Percentiles rank a stretch among this genome's conserved stretches.
Conservation (phyloP, 35 echinoderm and acorn worm species). For the Heliocidaris tuberculata region DNA sequence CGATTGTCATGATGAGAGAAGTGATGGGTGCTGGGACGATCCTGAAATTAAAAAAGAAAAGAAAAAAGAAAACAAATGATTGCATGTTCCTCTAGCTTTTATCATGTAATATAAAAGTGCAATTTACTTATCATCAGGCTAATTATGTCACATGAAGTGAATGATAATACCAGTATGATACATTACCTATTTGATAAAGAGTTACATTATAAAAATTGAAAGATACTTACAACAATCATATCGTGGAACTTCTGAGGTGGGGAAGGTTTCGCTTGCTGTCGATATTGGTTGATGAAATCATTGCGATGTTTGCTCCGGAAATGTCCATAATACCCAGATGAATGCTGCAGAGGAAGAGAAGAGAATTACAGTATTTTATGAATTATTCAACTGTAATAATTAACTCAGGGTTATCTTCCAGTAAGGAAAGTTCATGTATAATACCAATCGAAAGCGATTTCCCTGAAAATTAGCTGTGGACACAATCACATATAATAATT, state of each 20-base stretch:
- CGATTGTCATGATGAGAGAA: slow-evolving; percentile 99
- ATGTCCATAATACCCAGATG: slow-evolving; percentile 90
- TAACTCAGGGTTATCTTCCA: not conserved
- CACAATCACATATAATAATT: not conserved
- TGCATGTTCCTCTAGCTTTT: not conserved
- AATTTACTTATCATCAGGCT: not conserved
- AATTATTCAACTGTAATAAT: not conserved
- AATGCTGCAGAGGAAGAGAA: slow-evolving; percentile 68
- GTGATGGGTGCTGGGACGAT: slow-evolving; percentile 80
- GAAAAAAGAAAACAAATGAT: slow-evolving; percentile 50
- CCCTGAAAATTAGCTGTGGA: not conserved
- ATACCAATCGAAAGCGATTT: not conserved
- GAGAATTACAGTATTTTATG: not conserved
- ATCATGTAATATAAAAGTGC: not conserved
- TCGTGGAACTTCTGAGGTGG: slow-evolving; percentile 85
- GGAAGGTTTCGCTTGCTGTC: slow-evolving; percentile 94
- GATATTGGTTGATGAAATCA: slow-evolving; percentile 94
- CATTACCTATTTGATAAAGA: too few relatives aligned
- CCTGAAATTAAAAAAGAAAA: slow-evolving; percentile 62
- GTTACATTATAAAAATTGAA: not conserved
- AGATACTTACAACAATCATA: slow-evolving; percentile 63
- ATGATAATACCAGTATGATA: not conserved
- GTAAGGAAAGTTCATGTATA: not conserved
- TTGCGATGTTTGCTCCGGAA: slow-evolving; percentile 90
- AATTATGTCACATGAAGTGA: not conserved